Evolutionary conservation across 1,140 invertebrate genomes (phyloP), one percentile per base, ranked within the genome.

Genomic region (Pygmarrhopalites habei): DNA sequence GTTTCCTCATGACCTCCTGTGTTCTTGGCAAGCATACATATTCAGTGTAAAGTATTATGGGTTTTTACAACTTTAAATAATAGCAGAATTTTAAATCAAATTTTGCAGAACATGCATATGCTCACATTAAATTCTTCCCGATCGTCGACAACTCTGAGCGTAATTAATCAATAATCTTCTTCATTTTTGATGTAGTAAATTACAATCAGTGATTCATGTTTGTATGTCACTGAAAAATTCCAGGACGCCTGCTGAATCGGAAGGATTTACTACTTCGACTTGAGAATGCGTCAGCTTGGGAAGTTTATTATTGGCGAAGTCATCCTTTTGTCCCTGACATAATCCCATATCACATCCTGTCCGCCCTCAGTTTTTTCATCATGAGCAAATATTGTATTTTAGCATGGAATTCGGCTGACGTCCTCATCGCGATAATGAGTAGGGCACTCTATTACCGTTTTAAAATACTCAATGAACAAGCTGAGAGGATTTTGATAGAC

Each of bases 61-160:
- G n/a, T n/a, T n/a, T n/a, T n/a, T n/a, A n/a, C n/a, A n/a, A n/a
- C n/a, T n/a, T n/a, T n/a, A n/a, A n/a, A n/a, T n/a, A n/a, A n/a
- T n/a, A n/a, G n/a, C n/a, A n/a, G n/a, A n/a, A n/a, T n/a, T n/a
- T n/a, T n/a, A n/a, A n/a, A n/a, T n/a, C n/a, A n/a, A n/a, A n/a
- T n/a, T n/a, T n/a, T n/a, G n/a, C n/a, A 21, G 66, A 68, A 51
- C 63, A 68, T 64, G 30, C 62, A n/a, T 57, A 51, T 32, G 26
- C 53, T 28, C 53, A 56, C 39, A 12, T 56, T 5, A 56, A 56
- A 26, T 56, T 56, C 23, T 56, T 56, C 19, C 53, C 53, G 5
- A 35, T 56, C 4, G 53, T 56, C 12, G 53, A 56, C 10, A 35
- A 5, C 23, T 3, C 53, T 35, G 53, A 56, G 39, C 7, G 53